These are phyloP conservation scores for Tachystola acroxantha DNA, from an alignment of 2,888 invertebrate genomes.

Conservation along the genomic window DNA sequence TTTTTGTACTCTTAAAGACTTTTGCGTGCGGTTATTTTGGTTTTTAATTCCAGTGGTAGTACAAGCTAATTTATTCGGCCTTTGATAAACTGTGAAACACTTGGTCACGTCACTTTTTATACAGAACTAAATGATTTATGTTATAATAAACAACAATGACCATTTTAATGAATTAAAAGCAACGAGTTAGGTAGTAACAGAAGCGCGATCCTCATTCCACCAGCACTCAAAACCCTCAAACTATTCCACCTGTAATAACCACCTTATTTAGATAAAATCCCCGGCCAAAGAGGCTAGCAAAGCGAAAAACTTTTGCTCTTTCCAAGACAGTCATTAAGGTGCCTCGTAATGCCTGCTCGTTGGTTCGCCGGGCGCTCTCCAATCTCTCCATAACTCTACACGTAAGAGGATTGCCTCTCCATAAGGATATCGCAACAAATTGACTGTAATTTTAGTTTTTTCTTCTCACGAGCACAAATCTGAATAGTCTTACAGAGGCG, in stretches of 20 bases:
- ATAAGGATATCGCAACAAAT: constrained; percentile 72
- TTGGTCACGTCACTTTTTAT: too few species aligned
- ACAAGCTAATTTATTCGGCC: too few species aligned
- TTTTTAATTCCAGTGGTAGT: too few species aligned
- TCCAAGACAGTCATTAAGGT: constrained; percentile 58
- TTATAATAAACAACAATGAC: too few species aligned
- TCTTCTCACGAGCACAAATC: constrained; percentile 66
- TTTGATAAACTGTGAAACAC: too few species aligned
- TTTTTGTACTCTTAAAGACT: too few species aligned
- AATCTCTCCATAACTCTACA: constrained; percentile 42
- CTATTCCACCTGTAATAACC: constrained; percentile 39
- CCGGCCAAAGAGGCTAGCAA: constrained; percentile 33
- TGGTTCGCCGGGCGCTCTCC: constrained; percentile 26
- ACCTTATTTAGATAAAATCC: constrained; percentile 56
- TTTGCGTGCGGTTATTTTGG: too few species aligned
- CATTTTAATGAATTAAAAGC: too few species aligned
- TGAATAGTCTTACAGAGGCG: constrained; percentile 20
- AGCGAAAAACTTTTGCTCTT: constrained; percentile 56
- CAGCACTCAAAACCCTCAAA: constrained; percentile 1
- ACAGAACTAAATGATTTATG: too few species aligned
- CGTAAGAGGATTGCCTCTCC: constrained; percentile 61
- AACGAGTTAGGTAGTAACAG: too few species aligned
- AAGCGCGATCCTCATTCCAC: too few species aligned
- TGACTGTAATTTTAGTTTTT: constrained; percentile 70
- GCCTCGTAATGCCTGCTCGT: constrained; percentile 33